Conservation (phyloP, 2,797 vertebrate species). For the Neosilurus hyrtlii region DNA sequence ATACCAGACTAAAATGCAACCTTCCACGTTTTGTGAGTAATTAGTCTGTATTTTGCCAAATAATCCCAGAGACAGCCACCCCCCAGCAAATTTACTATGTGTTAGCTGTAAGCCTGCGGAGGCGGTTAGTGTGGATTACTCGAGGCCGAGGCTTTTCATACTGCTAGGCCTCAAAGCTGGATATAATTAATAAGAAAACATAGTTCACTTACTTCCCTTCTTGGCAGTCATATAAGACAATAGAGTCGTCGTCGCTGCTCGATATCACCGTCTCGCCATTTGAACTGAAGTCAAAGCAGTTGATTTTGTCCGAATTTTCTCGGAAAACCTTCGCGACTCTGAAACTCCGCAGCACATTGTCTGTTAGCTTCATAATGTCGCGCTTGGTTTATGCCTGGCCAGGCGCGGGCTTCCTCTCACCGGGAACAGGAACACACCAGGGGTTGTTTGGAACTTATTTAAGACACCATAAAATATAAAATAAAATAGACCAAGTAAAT, state of each 20-base stretch:
- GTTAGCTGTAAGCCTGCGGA: neutral
- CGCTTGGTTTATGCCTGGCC: constrained; percentile 56
- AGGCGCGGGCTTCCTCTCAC: constrained; percentile 50
- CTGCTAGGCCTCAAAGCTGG: constrained; percentile 13
- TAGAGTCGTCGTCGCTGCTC: constrained; percentile 96
- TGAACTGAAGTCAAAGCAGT: constrained; percentile 97
- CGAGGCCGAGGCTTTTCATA: constrained; percentile 27
- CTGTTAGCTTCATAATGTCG: constrained; percentile 95
- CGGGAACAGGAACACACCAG: neutral
- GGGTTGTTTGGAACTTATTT: neutral
- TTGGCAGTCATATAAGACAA: constrained; percentile 97
- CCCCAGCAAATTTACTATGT: neutral
- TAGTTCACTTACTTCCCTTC: constrained; percentile 91
- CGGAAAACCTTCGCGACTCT: constrained; percentile 98
- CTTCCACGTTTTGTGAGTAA: too few species aligned
- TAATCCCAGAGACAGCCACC: too few species aligned
- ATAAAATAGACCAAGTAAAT: neutral
- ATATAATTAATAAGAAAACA: constrained; percentile 12
- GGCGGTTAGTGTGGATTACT: neutral
- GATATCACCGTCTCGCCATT: constrained; percentile 97
- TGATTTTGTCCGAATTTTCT: constrained; percentile 98
- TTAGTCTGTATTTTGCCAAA: neutral
- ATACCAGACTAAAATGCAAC: neutral
- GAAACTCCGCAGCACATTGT: constrained; percentile 98
- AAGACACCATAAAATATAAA: neutral